These are phyloP conservation scores for Thamnophis sirtalis DNA, from an alignment of 2,113 vertebrate genomes.

Conservation along the genomic window DNA sequence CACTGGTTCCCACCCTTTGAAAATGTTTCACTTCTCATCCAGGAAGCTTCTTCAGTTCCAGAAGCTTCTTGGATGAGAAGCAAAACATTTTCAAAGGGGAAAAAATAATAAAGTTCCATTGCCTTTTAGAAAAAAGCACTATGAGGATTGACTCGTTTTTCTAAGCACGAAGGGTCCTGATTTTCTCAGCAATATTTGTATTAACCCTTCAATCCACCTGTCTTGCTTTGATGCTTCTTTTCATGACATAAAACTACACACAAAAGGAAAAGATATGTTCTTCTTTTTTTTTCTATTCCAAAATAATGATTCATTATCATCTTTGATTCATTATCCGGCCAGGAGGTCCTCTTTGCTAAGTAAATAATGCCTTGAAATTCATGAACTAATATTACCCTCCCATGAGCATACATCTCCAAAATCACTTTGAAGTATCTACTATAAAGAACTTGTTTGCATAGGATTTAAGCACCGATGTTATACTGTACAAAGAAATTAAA, in stretches of 20 bases:
- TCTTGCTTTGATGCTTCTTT: background rate
- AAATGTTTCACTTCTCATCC: background rate
- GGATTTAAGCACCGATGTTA: background rate
- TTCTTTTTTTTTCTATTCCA: background rate
- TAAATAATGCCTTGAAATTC: background rate
- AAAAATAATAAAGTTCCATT: background rate
- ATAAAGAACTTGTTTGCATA: background rate
- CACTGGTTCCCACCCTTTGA: background rate
- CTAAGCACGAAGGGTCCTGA: background rate
- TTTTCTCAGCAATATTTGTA: background rate
- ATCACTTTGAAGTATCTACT: background rate
- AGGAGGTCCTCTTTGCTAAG: background rate
- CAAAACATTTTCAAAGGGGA: background rate
- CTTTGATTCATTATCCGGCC: background rate
- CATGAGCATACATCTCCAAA: background rate
- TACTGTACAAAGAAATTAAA: background rate
- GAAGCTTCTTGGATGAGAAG: background rate
- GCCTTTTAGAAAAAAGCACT: background rate
- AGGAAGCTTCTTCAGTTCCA: background rate
- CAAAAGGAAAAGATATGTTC: background rate
- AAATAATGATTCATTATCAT: background rate
- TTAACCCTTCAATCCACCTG: background rate
- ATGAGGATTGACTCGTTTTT: background rate
- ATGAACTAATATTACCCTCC: background rate
- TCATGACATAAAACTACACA: background rate